Conservation (phyloP, 2,113 vertebrate species). For the Dromas ardeola region DNA sequence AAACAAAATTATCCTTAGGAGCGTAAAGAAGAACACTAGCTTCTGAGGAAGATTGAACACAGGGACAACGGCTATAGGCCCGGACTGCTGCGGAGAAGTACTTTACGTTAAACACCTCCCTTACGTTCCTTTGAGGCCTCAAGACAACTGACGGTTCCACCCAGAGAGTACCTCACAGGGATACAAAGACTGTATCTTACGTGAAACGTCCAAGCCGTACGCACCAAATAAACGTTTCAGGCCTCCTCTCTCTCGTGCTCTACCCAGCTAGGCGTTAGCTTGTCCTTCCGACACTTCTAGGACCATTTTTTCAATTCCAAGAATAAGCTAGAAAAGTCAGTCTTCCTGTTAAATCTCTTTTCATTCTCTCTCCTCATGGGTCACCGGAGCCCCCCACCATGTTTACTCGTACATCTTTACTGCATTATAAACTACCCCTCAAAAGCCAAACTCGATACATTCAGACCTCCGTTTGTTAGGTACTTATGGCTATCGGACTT, state of each 20-base stretch:
- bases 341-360: background rate
- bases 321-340: background rate
- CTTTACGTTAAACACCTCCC: background rate
- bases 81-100: background rate
- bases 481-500: accelerated
- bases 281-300: background rate
- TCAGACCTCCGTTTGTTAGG: background rate
- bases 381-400: background rate
- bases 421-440: background rate
- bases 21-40: background rate
- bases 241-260: background rate
- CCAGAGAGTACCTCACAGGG: background rate
- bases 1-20: background rate
- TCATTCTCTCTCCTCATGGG: background rate
- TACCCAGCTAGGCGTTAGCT: background rate
- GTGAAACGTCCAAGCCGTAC: background rate
- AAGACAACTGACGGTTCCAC: background rate
- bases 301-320: background rate
- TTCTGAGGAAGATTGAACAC: background rate
- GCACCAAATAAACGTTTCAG: accelerated
- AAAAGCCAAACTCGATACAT: background rate
- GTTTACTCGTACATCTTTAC: background rate
- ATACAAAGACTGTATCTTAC: background rate
- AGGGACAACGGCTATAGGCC: background rate
- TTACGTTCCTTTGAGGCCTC: background rate